Conservation (phyloP, 1,140 invertebrate species). For the Microvelia longipes region DNA sequence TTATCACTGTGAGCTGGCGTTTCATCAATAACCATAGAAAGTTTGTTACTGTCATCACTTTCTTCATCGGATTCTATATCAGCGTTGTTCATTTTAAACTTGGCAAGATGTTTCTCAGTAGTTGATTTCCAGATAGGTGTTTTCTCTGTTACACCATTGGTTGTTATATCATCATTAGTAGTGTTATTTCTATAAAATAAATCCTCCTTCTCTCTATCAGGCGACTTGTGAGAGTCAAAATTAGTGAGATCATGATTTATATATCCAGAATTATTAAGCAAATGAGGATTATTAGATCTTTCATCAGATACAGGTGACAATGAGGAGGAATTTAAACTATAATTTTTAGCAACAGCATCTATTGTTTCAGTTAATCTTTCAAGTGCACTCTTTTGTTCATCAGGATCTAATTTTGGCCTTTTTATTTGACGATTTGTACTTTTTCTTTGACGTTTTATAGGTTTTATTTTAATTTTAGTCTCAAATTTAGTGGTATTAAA, state of each 20-base stretch:
- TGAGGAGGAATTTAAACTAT: background rate
- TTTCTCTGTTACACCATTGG: background rate
- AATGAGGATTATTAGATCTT: constrained; percentile 6
- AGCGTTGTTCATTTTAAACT: constrained; percentile 33
- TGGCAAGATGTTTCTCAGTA: constrained; percentile 33
- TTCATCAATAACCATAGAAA: constrained; percentile 31
- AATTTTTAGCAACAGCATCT: background rate
- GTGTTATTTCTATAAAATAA: too few species aligned
- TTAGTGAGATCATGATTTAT: constrained; percentile 12
- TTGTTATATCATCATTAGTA: background rate
- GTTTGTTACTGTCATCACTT: constrained; percentile 41
- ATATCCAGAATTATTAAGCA: too few species aligned
- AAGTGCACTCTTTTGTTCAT: background rate
- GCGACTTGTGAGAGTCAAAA: constrained; percentile 16
- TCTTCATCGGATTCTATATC: constrained; percentile 35
- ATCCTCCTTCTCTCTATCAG: constrained; percentile 6
- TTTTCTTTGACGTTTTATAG: background rate
- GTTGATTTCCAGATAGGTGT: constrained; percentile 12
- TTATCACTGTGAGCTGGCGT: constrained; percentile 13
- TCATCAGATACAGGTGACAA: background rate
- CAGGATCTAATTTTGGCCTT: background rate
- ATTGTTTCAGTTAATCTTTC: background rate
- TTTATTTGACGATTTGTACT: background rate
- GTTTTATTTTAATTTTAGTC: background rate
- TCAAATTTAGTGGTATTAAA: background rate